These are phyloP conservation scores for Cyanoderma ruficeps DNA, from an alignment of 2,113 vertebrate species.

Conservation along the genomic window DNA sequence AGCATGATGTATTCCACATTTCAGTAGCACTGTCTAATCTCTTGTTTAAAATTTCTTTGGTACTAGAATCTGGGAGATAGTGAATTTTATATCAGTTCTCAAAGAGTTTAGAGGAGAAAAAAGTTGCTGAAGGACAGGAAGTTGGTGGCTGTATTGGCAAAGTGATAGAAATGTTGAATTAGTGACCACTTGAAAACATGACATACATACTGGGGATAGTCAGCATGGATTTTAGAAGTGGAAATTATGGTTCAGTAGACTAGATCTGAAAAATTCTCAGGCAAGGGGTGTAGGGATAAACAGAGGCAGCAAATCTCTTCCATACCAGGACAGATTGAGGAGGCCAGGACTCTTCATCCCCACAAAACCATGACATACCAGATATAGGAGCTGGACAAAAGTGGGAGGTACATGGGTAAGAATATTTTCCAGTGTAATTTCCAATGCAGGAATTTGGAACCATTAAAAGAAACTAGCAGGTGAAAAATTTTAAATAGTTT, in stretches of 20 bases:
- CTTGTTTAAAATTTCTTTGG: background rate
- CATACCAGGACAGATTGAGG: background rate
- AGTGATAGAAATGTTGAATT: background rate
- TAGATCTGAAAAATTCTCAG: background rate
- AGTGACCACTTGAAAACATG: background rate
- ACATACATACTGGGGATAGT: background rate
- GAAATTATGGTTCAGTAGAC: background rate
- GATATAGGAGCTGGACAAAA: background rate
- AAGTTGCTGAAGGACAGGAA: background rate
- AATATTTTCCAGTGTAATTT: background rate
- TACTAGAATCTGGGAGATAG: background rate
- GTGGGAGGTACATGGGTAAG: background rate
- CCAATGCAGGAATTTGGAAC: background rate
- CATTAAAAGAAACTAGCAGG: background rate
- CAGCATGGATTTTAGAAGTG: background rate
- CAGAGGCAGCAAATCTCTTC: background rate
- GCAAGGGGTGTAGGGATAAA: background rate
- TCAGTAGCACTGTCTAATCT: background rate
- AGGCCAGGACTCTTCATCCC: background rate
- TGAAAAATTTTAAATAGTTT: background rate
- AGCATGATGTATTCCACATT: background rate
- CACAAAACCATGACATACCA: background rate
- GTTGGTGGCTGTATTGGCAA: background rate
- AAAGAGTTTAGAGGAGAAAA: background rate
- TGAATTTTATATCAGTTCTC: background rate